phyloP scores from a whole-genome alignment of 2,113 vertebrate genomes.

The Cebidichthys violaceus region DNA sequence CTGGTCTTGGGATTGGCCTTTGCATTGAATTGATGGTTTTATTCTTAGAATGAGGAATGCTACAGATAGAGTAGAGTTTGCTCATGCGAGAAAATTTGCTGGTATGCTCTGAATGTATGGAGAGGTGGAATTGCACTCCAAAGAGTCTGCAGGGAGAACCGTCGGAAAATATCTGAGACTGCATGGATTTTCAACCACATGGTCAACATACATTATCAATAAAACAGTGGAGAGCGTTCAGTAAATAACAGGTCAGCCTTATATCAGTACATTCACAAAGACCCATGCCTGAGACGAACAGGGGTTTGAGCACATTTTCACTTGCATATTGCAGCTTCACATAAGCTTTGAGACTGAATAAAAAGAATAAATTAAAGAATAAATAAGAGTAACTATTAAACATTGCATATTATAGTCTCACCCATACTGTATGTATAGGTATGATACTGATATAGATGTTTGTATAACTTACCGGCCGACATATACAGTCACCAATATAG shows the following conservation, averaged over 20 bases:
- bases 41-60: conserved; percentile 11
- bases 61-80: conserved; percentile 15
- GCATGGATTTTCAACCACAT: neutral
- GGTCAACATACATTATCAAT: neutral
- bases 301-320: neutral
- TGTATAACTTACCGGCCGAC: too few relatives aligned
- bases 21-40: conserved; percentile 31
- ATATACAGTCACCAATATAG: too few relatives aligned
- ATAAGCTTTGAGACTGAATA: neutral
- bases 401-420: neutral
- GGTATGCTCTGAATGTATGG: neutral
- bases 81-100: neutral
- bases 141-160: neutral
- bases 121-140: neutral
- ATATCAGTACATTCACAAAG: neutral
- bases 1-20: conserved; percentile 12
- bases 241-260: neutral
- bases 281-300: neutral
- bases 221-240: neutral
- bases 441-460: neutral
- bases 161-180: neutral
- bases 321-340: neutral
- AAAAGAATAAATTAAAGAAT: neutral
- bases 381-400: neutral
- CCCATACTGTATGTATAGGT: neutral